Conservation (phyloP, 2,113 vertebrate genomes). For the Sprattus sprattus region DNA sequence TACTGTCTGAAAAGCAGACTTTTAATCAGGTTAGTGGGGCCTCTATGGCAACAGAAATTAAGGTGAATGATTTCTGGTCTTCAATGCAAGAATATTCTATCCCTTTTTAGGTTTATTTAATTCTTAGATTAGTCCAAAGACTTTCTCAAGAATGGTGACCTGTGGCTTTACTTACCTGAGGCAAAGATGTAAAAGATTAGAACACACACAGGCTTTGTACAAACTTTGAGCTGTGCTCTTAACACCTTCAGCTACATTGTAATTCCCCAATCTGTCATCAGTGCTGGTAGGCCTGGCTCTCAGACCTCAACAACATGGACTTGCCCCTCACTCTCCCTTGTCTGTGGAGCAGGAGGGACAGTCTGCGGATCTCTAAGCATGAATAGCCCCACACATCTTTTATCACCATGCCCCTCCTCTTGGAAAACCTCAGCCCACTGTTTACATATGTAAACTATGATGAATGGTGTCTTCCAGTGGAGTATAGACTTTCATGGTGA, state of each 20-base stretch:
- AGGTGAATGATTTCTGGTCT: neutral
- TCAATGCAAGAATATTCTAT: neutral
- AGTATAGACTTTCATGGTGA: neutral
- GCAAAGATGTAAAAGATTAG: no score
- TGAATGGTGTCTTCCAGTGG: neutral
- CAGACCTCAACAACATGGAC: no score
- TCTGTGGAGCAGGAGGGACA: neutral
- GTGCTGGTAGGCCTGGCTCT: neutral
- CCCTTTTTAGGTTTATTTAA: no score
- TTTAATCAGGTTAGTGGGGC: slow-evolving; percentile 12
- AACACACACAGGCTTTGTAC: no score
- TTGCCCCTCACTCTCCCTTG: neutral
- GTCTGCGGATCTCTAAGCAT: neutral
- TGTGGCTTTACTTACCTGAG: no score
- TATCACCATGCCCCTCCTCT: neutral
- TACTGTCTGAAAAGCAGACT: neutral
- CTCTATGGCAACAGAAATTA: slow-evolving; percentile 38
- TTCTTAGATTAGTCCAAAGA: no score
- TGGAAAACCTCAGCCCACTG: neutral
- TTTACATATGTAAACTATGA: neutral
- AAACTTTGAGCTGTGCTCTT: no score
- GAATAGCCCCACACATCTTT: neutral
- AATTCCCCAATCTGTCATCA: neutral
- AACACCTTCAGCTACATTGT: no score
- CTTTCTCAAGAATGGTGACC: no score